Conservation (phyloP, 2,888 invertebrate genomes). For the Trisateles emortualis region DNA sequence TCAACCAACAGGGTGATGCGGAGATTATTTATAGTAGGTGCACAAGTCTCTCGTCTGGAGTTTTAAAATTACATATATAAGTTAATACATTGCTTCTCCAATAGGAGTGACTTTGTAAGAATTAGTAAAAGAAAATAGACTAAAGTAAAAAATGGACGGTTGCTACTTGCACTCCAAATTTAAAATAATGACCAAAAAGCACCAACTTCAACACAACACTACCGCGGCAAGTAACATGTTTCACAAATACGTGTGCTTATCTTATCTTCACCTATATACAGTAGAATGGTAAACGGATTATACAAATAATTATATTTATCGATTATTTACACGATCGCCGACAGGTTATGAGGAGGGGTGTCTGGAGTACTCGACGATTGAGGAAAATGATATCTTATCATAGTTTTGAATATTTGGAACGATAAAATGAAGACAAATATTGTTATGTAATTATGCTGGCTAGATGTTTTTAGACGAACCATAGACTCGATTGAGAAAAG, state of each 20-base stretch:
- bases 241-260: conserved; percentile 9
- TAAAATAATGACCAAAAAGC: background rate
- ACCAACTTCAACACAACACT: background rate
- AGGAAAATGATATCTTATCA: conserved; percentile 1
- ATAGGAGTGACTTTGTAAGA: too few species aligned
- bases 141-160: too few species aligned
- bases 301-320: conserved; percentile 13
- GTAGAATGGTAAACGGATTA: conserved; percentile 17
- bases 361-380: background rate
- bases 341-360: conserved; percentile 29
- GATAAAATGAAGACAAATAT: background rate
- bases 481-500: too few species aligned
- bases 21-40: too few species aligned
- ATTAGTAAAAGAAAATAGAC: too few species aligned
- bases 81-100: background rate
- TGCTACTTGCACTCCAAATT: background rate
- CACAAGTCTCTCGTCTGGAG: too few species aligned
- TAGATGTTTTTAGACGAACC: too few species aligned
- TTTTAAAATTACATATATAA: too few species aligned
- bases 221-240: background rate
- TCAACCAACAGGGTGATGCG: too few species aligned
- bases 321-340: conserved; percentile 6
- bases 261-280: conserved; percentile 16
- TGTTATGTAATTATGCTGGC: too few species aligned
- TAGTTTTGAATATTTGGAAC: background rate